Conservation (phyloP, 2,797 vertebrate species). For the Amblyopsis hoosieri region DNA sequence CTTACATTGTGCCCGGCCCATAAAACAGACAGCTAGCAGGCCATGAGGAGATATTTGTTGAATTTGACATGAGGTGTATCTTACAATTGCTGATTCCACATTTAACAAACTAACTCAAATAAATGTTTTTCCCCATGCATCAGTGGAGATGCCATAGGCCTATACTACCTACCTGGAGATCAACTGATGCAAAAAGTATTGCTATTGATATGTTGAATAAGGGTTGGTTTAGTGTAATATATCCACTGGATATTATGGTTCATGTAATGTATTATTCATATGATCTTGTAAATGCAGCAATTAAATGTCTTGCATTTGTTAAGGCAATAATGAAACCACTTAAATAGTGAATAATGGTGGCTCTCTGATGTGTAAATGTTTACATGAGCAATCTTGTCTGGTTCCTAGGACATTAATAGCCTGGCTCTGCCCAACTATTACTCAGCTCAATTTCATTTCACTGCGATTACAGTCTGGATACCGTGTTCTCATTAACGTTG, state of each 20-base stretch:
- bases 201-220: background rate
- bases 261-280: background rate
- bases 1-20: no score
- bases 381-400: background rate
- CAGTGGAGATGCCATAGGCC: background rate
- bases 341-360: background rate
- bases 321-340: conserved; percentile 25
- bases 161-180: background rate
- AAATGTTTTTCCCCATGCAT: background rate
- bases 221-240: conserved; percentile 1
- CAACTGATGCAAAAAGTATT: background rate
- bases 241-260: conserved; percentile 10
- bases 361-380: no score
- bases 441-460: no score
- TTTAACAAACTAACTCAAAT: no score
- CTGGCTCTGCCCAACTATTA: no score
- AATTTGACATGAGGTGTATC: no score
- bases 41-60: no score
- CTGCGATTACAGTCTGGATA: no score
- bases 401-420: no score
- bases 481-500: no score
- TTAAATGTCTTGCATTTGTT: conserved; percentile 1
- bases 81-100: no score
- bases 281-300: background rate
- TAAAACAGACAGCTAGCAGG: no score